Evolutionary conservation across 2,797 vertebrate species (phyloP), one percentile per base, ranked within the genome.

Genomic region (Halcyon smyrnensis): DNA sequence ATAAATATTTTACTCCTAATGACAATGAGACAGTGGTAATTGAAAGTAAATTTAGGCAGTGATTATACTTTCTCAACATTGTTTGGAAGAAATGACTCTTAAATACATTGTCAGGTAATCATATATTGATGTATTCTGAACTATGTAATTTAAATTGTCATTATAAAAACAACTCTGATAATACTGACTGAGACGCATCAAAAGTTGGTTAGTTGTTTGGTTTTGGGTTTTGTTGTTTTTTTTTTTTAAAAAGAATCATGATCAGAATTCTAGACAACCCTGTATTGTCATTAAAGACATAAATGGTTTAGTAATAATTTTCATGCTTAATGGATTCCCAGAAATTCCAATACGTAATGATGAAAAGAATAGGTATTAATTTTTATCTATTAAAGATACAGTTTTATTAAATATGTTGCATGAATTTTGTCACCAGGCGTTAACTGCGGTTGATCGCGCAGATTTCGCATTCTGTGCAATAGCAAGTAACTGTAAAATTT

Each of bases 1-100:
- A 87, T 96, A 91, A 87, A 87, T 97, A 91, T 89, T 97, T 97
- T 95, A 90, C 73, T 90, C 8, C 25, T 65, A 78, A 92, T 70
- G 80, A 75, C 96, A 96, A 96, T 97, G 97, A 96, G 92, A 96
- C 69, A 90, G 90, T 64, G 25, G 46, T 94, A 97, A 96, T 97
- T 97, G 95, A 97, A 97, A 97, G 43, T 92, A 97, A 96, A 96
- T 97, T 93, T 95, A 96, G 82, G 36, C 30, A 73, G 65, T 89
- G 80, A 97, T 97, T 95, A 95, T 53, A 60, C 76, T 98, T 93
- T 96, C 80, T 96, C 53, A 88, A 80, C 28, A 95, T 83, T 84
- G 89, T 97, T 97, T 95, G 28, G 56, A 87, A 96, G 87, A 92
- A 95, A 91, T 95, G 94, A 96, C 92, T 97, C 56, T 96, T 92